These are phyloP conservation scores for Himalopsyche tibetana DNA, from an alignment of 2,888 invertebrate genomes.

Conservation along the genomic window DNA sequence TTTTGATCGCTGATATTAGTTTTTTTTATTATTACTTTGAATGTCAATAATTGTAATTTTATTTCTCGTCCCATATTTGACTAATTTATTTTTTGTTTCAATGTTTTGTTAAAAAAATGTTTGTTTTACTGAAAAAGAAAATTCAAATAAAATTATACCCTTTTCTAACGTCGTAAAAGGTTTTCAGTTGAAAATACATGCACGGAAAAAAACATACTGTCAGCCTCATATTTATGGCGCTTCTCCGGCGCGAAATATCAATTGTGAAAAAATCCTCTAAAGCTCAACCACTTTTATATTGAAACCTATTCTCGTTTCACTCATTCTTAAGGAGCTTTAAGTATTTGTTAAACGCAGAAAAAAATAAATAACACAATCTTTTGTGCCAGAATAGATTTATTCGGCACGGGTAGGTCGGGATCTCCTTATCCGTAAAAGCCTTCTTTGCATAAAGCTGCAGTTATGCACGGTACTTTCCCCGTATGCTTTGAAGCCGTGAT, in stretches of 20 bases:
- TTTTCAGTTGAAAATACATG: background rate
- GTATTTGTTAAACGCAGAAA: conserved; percentile 26
- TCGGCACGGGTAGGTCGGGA: conserved; percentile 47
- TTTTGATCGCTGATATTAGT: too few relatives aligned
- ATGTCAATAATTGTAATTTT: too few relatives aligned
- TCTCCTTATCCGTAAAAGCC: conserved; percentile 53
- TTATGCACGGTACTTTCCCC: conserved; percentile 48
- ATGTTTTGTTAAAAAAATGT: too few relatives aligned
- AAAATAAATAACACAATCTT: conserved; percentile 27
- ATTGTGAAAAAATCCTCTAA: background rate
- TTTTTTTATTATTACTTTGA: too few relatives aligned
- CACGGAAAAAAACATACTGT: too few relatives aligned
- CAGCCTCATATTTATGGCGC: too few relatives aligned
- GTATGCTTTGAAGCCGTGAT: conserved; percentile 44
- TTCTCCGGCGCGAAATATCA: background rate
- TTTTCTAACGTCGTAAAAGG: background rate
- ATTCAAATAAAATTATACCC: background rate
- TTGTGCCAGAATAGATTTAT: conserved; percentile 44
- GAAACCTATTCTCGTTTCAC: background rate
- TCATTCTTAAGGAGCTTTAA: background rate
- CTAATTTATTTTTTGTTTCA: too few relatives aligned
- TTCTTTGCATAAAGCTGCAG: conserved; percentile 59
- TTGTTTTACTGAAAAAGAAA: too few relatives aligned
- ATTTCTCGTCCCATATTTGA: too few relatives aligned
- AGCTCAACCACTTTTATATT: background rate